A percentile compares a stretch with the other conserved stretches of the same genome.
Evolutionary conservation across 2,113 vertebrate genomes (phyloP).

Genomic region (Labrus mixtus): DNA sequence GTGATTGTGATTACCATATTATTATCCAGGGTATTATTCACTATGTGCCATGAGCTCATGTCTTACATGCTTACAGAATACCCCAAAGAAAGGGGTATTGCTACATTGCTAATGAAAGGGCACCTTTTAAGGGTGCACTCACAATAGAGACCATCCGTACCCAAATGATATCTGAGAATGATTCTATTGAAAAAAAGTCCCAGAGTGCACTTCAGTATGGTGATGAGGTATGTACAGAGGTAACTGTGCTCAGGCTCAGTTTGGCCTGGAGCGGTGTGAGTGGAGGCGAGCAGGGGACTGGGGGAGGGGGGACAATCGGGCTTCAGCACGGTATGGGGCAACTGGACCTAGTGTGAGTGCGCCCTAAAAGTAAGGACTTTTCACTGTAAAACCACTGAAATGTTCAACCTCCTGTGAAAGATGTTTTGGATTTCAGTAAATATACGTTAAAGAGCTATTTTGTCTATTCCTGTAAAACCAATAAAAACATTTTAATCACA

Average conservation of each 20-base stretch:
- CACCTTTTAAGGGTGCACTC: background rate
- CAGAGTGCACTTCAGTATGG: too few species aligned
- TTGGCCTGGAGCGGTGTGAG: too few species aligned
- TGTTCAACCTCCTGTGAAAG: constrained; percentile 33
- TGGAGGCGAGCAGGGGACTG: too few species aligned
- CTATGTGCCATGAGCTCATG: constrained; percentile 71
- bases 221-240: too few species aligned
- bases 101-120: constrained; percentile 35
- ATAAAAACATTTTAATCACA: constrained; percentile 65
- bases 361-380: constrained; percentile 18
- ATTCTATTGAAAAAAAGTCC: too few species aligned
- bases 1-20: constrained; percentile 24
- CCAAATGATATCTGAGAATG: constrained; percentile 13
- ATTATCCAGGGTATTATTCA: constrained; percentile 74
- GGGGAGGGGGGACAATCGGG: too few species aligned
- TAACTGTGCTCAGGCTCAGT: too few species aligned
- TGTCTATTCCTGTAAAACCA: constrained; percentile 66
- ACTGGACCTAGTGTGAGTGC: too few species aligned
- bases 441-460: constrained; percentile 63
- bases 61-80: constrained; percentile 43
- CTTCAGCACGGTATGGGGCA: too few species aligned
- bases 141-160: too few species aligned
- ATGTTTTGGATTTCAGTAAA: constrained; percentile 46
- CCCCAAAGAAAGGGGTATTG: constrained; percentile 55
- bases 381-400: constrained; percentile 5